Conservation (phyloP, 2,113 vertebrate species). For the Tenrec ecaudatus region DNA sequence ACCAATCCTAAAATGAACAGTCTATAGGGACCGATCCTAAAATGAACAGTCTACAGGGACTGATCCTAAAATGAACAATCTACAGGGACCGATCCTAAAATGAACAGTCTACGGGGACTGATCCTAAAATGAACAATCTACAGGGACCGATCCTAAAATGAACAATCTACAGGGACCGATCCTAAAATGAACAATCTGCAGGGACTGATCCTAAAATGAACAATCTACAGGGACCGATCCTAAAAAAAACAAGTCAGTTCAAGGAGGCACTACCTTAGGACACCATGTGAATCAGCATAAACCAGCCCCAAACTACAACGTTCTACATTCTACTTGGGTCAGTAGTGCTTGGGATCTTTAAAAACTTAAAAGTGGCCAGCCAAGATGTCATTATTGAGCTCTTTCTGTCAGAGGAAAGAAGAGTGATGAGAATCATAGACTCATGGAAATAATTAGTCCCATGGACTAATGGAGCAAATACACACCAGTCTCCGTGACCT, state of each 20-base stretch:
- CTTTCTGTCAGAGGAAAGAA: too few species aligned
- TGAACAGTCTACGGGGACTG: slow-evolving; percentile 55
- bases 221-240: slow-evolving; percentile 45
- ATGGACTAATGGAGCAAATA: too few species aligned
- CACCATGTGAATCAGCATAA: too few species aligned
- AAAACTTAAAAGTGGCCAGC: too few species aligned
- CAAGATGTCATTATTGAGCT: too few species aligned
- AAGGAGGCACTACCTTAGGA: not conserved
- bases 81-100: slow-evolving; percentile 57
- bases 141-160: slow-evolving; percentile 47
- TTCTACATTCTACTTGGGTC: too few species aligned
- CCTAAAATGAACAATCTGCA: slow-evolving; percentile 56
- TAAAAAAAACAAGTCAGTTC: slow-evolving; percentile 9
- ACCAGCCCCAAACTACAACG: too few species aligned
- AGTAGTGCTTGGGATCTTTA: too few species aligned
- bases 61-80: slow-evolving; percentile 27
- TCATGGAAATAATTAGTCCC: too few species aligned
- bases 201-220: slow-evolving; percentile 34
- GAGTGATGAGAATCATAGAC: too few species aligned
- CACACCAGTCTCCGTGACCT: too few species aligned
- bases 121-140: slow-evolving; percentile 47
- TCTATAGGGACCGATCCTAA: slow-evolving; percentile 58
- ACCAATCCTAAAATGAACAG: slow-evolving; percentile 28
- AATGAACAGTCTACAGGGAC: slow-evolving; percentile 58
- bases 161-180: slow-evolving; percentile 58